Evolutionary conservation across 2,888 invertebrate genomes (phyloP).

Genomic region (Eustalomyia histrio): DNA sequence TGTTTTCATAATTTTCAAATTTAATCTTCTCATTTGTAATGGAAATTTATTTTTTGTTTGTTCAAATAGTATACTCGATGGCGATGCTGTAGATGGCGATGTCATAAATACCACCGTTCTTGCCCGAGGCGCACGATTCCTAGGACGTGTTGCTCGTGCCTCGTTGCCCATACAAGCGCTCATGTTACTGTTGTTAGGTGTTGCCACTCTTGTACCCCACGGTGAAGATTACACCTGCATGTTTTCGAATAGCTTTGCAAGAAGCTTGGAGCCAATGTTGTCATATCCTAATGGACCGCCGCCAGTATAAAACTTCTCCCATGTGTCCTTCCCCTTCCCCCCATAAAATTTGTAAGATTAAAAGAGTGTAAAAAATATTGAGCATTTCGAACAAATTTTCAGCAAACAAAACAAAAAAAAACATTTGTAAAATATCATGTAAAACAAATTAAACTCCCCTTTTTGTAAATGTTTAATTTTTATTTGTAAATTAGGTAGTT

Average conservation of each 20-base stretch:
- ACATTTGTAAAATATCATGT: background rate
- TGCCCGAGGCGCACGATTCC: constrained; percentile 89
- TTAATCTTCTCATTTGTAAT: background rate
- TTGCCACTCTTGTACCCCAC: constrained; percentile 93
- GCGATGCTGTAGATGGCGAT: constrained; percentile 80
- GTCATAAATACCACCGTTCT: constrained; percentile 84
- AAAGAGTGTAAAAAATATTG: constrained; percentile 11
- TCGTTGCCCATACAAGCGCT: constrained; percentile 97
- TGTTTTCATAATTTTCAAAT: constrained; percentile 17
- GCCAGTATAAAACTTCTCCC: constrained; percentile 84
- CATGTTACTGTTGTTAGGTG: constrained; percentile 94
- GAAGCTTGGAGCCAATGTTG: constrained; percentile 92
- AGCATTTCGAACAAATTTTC: constrained; percentile 4
- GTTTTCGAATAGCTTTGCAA: constrained; percentile 89
- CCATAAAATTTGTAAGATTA: constrained; percentile 35
- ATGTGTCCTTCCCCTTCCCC: constrained; percentile 7
- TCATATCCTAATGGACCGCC: constrained; percentile 96
- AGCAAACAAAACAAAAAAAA: background rate
- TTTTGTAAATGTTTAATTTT: background rate
- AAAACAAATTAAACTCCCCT: constrained; percentile 1
- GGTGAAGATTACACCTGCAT: constrained; percentile 92
- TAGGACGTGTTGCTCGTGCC: constrained; percentile 93
- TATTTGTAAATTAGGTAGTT: background rate
- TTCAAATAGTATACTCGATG: constrained; percentile 60
- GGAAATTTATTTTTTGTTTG: background rate